These are phyloP conservation scores for Orgyia antiqua DNA, from an alignment of 2,888 invertebrate species.

Conservation along the genomic window DNA sequence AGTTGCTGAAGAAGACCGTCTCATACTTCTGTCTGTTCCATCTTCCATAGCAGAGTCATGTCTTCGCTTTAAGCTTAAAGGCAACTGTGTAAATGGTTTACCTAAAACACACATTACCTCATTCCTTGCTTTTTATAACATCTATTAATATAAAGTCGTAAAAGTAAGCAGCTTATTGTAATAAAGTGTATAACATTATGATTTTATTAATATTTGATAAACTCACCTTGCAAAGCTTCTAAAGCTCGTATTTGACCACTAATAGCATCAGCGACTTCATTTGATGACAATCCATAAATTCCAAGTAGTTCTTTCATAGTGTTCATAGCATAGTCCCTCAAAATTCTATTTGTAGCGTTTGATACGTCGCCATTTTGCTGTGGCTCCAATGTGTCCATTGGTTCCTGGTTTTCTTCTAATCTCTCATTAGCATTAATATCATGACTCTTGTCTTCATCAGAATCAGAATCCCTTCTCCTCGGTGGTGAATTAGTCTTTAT, in stretches of 20 bases:
- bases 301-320: constrained; percentile 88
- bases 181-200: constrained; percentile 18
- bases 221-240: constrained; percentile 83
- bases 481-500: constrained; percentile 75
- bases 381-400: constrained; percentile 45
- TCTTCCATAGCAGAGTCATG: constrained; percentile 63
- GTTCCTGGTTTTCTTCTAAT: constrained; percentile 52
- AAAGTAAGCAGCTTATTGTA: constrained; percentile 14
- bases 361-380: constrained; percentile 63
- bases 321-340: constrained; percentile 87
- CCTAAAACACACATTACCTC: constrained; percentile 35
- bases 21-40: constrained; percentile 52
- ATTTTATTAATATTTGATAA: constrained; percentile 14
- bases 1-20: constrained; percentile 70
- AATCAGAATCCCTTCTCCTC: constrained; percentile 72
- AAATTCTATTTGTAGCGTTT: constrained; percentile 77
- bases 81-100: constrained; percentile 66
- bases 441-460: constrained; percentile 70
- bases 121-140: not conserved
- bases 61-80: constrained; percentile 60
- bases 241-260: constrained; percentile 82
- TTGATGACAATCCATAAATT: constrained; percentile 85
- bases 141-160: constrained; percentile 7
- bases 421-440: constrained; percentile 71
- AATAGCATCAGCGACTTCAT: constrained; percentile 83